Conservation (phyloP, 2,113 vertebrate species). For the Osmerus eperlanus region DNA sequence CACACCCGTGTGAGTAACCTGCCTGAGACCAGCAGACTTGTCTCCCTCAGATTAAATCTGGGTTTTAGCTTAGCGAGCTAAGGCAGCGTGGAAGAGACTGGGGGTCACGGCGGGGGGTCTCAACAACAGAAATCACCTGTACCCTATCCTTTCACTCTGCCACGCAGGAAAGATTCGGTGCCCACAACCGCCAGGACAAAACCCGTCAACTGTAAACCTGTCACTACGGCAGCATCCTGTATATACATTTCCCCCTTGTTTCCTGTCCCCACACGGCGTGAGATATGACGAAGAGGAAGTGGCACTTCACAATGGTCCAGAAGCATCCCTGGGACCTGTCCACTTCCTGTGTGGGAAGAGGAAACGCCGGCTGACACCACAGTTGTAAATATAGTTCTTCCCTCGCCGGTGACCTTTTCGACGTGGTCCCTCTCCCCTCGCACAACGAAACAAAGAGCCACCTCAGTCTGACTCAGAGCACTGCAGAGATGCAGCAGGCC, state of each 20-base stretch:
- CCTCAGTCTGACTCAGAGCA: too few relatives aligned
- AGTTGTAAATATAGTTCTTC: neutral
- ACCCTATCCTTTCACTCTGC: too few relatives aligned
- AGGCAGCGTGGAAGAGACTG: too few relatives aligned
- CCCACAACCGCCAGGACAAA: neutral
- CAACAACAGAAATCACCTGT: too few relatives aligned
- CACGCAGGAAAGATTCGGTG: neutral
- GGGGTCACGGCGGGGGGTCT: too few relatives aligned
- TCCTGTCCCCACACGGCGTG: neutral
- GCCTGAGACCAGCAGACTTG: too few relatives aligned
- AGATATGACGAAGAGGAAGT: neutral
- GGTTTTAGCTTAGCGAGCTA: too few relatives aligned
- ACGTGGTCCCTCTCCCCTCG: too few relatives aligned
- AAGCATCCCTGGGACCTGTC: slow-evolving; percentile 4
- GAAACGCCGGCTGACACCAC: neutral
- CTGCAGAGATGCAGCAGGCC: too few relatives aligned
- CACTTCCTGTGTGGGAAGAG: neutral
- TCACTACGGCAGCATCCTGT: neutral
- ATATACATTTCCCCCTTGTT: neutral
- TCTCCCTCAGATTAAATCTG: too few relatives aligned
- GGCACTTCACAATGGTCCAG: neutral
- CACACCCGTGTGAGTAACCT: too few relatives aligned
- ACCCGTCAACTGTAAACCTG: neutral
- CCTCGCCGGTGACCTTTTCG: neutral
- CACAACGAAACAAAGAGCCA: too few relatives aligned